Base-by-base conservation (phyloP, 2,113 vertebrate species). In the Pedionomus torquatus region DNA sequence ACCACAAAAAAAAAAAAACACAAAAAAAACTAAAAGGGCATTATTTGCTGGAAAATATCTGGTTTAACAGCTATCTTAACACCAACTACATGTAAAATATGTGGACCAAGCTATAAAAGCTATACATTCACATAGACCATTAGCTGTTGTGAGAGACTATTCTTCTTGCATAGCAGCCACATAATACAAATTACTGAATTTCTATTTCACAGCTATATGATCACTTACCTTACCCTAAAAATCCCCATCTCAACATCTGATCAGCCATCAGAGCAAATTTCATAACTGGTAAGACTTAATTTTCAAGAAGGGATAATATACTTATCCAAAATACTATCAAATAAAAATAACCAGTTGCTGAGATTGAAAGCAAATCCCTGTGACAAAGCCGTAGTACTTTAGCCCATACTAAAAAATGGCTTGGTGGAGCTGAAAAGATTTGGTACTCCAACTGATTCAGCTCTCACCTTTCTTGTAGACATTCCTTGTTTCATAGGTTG, bases 311-410 rank as follows among this genome's bases (percentile, higher is more conserved):
- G 10, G 31, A 43, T 90, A 49, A 92, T 77, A 79, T 30, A 90
- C 43, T 92, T 95, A 80, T 49, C 55, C 19, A 87, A 94, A 94
- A 84, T 80, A 87, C n/a, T 82, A 55, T 71, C 26, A 83, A 92
- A 80, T 83, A 83, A 81, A 87, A 93, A 89, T 77, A 70, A 81
- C 10, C 30, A 58, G 21, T 60, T 87, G 23, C 13, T 89, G 57
- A 75, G 28, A 72, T 26, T 87, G 70, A 79, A 87, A 78, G 24
- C 18, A 89, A 87, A 89, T 51, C 19, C 17, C 19, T 83, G 15
- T 46, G n/a, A 89, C 37, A 92, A 86, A 92, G 26, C 31, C 15
- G 0, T 13, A 68, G 35, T 71, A 21, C 33, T 76, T 71, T 17
- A 81, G 24, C 46, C 17, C 33, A 43, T 61, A 20, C n/a, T 82